A percentile compares a stretch with the other conserved stretches of the same genome.
Conservation (phyloP, 2,888 invertebrate species). For the Podotricha telesiphe region DNA sequence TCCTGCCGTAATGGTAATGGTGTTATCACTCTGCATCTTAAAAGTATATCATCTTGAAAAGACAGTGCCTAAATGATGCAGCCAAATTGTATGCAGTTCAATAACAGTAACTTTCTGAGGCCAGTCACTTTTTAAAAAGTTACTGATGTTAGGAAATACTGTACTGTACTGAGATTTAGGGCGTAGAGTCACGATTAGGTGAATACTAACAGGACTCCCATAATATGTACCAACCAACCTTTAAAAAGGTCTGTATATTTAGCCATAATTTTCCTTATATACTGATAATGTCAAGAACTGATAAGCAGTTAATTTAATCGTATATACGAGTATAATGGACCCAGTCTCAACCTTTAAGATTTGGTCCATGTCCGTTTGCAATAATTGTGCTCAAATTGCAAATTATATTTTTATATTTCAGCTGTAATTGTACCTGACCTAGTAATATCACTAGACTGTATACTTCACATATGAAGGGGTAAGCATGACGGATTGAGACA, state of each 20-base stretch:
- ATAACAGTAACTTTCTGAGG: neutral
- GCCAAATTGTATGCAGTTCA: neutral
- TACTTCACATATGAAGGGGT: neutral
- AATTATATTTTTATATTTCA: neutral
- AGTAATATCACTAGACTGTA: neutral
- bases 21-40: neutral
- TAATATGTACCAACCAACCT: neutral
- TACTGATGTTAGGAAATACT: too few species aligned
- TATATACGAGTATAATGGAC: conserved; percentile 6
- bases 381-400: neutral
- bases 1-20: neutral
- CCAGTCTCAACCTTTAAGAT: neutral
- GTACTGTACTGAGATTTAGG: too few species aligned
- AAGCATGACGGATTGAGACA: neutral
- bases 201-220: conserved; percentile 18
- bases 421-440: neutral
- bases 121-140: neutral
- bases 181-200: too few species aligned
- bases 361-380: conserved; percentile 1
- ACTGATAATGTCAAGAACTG: neutral
- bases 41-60: neutral
- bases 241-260: neutral
- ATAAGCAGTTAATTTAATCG: neutral
- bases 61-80: neutral
- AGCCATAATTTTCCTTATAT: neutral